phyloP scores from a whole-genome alignment of 2,113 vertebrate species.

The Myanophis thanlyinensis region DNA sequence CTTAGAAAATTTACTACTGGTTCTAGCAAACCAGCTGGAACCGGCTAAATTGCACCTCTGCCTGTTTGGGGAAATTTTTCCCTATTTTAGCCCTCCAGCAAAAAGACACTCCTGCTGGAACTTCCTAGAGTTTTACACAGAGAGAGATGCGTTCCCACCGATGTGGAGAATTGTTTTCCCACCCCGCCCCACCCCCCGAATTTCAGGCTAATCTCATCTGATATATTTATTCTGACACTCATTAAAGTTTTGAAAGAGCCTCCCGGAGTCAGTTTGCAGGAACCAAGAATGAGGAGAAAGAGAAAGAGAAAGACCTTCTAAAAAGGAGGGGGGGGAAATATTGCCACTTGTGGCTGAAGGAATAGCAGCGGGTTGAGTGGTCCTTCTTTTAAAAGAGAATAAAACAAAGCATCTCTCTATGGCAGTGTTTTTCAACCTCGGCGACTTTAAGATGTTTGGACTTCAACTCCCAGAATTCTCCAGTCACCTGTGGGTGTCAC shows the following conservation, averaged over 20 bases:
- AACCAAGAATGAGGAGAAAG: not conserved
- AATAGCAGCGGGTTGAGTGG: not conserved
- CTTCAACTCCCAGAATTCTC: no score
- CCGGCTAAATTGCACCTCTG: no score
- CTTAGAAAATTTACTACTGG: no score
- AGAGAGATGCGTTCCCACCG: no score
- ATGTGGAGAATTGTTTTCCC: not conserved
- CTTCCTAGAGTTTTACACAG: no score
- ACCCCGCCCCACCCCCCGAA: no score
- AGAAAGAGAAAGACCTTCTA: not conserved
- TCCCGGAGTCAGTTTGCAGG: not conserved
- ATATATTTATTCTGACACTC: not conserved
- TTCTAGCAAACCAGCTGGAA: no score
- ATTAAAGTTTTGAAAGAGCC: not conserved
- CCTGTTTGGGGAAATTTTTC: not conserved
- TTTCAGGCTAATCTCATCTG: not conserved
- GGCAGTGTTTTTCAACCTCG: no score
- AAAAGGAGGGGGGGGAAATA: not conserved
- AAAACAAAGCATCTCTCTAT: slow-evolving; percentile 55
- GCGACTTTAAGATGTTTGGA: no score
- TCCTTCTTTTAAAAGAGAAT: slow-evolving; percentile 26
- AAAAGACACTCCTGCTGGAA: not conserved
- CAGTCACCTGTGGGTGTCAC: no score
- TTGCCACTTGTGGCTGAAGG: no score
- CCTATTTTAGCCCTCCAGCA: not conserved